Percentiles rank a stretch among this genome's conserved stretches.
Conservation (phyloP, 2,113 vertebrate genomes). For the Alectura lathami region DNA sequence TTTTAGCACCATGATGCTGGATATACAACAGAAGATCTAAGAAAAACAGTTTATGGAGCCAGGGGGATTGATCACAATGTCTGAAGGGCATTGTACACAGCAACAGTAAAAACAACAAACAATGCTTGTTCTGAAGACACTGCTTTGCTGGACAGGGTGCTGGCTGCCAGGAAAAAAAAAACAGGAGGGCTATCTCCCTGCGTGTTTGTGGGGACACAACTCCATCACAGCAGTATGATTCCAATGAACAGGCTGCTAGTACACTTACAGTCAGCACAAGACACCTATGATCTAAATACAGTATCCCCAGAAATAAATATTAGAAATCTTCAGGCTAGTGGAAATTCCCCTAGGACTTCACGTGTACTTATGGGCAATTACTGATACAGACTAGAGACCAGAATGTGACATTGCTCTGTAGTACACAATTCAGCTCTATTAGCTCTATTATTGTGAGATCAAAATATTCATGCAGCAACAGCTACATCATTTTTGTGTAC, state of each 20-base stretch:
- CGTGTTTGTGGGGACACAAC: not conserved
- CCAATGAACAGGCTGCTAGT: not conserved
- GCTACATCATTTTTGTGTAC: not conserved
- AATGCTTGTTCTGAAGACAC: not conserved
- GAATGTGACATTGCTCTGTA: not conserved
- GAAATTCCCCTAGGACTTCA: not conserved
- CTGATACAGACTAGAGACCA: not conserved
- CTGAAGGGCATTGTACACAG: not conserved
- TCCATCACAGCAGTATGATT: not conserved
- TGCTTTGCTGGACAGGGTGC: not conserved
- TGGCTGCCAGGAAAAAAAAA: not conserved
- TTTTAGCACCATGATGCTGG: not conserved
- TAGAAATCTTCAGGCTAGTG: not conserved
- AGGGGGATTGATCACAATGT: not conserved
- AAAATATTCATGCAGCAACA: not conserved
- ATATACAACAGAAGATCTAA: not conserved
- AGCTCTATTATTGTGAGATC: rapidly evolving
- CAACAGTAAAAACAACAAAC: not conserved
- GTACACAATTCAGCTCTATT: not conserved
- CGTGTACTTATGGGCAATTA: not conserved
- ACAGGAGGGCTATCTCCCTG: not conserved
- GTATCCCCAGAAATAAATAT: not conserved
- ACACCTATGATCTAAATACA: not conserved
- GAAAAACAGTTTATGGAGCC: not conserved
- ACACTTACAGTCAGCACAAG: not conserved